Evolutionary conservation across 2,797 vertebrate species (phyloP), one percentile per base, ranked within the genome.

Genomic region (Microctenopoma stevenorrisi): DNA sequence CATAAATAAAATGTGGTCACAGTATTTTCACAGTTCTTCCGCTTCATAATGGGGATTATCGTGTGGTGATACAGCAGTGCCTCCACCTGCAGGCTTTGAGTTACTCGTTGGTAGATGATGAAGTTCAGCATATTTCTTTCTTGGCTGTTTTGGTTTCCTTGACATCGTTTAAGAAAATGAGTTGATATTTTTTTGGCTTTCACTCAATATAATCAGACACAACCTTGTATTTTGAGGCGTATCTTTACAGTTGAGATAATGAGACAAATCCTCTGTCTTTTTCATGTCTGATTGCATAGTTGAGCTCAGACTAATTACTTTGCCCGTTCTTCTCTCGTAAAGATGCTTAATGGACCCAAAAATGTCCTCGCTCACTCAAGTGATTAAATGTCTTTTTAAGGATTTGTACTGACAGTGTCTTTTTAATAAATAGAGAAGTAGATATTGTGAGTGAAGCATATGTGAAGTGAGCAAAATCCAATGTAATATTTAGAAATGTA

Each of bases 281-380:
- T 52, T 35, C 38, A 4, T 18, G 11, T 74, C 46, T 61, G 54
- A 75, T 65, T 60, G 69, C 49, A 33, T 57, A 60, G 49, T 54
- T 28, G 51, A 76, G 61, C 52, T 46, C 50, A 61, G 52, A 70
- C 48, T 50, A 68, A 74, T 76, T 73, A 22, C 74, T 68, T 44
- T 47, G 60, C 50, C 73, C 4, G 2, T 71, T 38, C 55, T 74
- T 55, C 38, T 62, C 54, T 64, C 49, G 37, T 13, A 33, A 38
- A 22, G 46, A 54, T 70, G 50, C 68, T 48, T 68, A 69, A 75
- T 75, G 58, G 18, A 8, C 62, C 53, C 6, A 57, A 4, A 56
- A 76, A 66, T 58, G 40, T 70, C 56, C 28, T 64, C 48, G 25
- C 44, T 26, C 18, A 44, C 22, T 22, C 28, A 44, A 67, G 44